Base-by-base conservation (phyloP, 2,113 vertebrate species). In the Sebastes schlegelii region DNA sequence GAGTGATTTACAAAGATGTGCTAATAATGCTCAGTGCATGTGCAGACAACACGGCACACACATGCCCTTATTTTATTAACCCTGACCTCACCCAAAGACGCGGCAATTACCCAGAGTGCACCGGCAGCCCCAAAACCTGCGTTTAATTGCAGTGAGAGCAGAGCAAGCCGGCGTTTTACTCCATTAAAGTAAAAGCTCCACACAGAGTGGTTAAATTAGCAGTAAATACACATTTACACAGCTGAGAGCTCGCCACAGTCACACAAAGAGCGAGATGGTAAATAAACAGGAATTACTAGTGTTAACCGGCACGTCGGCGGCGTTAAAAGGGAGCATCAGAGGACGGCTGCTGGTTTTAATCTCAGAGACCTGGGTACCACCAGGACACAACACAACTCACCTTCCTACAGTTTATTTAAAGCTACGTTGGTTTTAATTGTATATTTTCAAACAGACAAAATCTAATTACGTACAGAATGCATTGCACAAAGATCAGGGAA, bases 61-160 rank as follows among this genome's bases (percentile, higher is more conserved):
- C 86, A 51, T 79, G 68, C 68, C 42, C 43, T 79, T 57, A 71
- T 84, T 77, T 90, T 73, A 92, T 92, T 93, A 91, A 91, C 87
- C 84, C 74, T 68, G 89, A 92, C 91, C 70, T 80, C 73, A 5
- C 75, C 82, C 72, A 58, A 90, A 92, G 84, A 89, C 67, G 64
- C 69, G 51, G 69, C 82, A 93, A 92, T 93, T 91, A 91, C 85
- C 81, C 75, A 86, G 86, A 94, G 88, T 93, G 91, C 90, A 87
- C 78, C 42, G 23, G 80, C 71, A 45, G 75, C 60, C 52, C 71
- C 86, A 76, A 82, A 72, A 79, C 49, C 79, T 51, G 66, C n/a
- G 52, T 85, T 70, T 88, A 84, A 85, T 80, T 90, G 79, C 85
- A 72, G 54, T 17, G 40, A 74, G 67, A 73, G 78, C 14, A 42